Evolutionary conservation across 2,888 invertebrate genomes (phyloP).

Genomic region (Hecatera dysodea): DNA sequence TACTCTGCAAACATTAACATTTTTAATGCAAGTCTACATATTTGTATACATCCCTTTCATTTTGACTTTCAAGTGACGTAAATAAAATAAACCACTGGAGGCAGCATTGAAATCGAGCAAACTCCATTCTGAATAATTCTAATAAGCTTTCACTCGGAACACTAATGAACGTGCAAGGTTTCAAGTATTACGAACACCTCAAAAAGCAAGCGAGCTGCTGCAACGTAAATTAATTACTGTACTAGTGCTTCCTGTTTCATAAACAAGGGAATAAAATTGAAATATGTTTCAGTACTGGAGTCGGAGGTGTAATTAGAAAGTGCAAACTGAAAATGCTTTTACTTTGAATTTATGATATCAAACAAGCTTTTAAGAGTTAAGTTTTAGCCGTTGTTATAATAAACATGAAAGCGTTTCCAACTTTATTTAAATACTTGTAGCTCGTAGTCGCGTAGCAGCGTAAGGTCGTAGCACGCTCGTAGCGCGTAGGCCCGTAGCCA

Average conservation of each 20-base stretch:
- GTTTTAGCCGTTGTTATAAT: neutral
- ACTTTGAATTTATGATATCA: constrained; percentile 1
- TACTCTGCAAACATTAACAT: no score
- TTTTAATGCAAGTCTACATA: no score
- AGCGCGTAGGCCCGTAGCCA: neutral
- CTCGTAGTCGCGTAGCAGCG: neutral
- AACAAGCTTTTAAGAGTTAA: neutral
- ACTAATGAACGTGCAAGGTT: constrained; percentile 6
- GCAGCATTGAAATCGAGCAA: neutral
- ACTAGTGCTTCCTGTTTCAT: constrained; percentile 18
- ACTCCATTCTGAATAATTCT: neutral
- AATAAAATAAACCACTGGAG: neutral
- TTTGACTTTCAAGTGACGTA: neutral
- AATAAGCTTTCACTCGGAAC: constrained; percentile 2
- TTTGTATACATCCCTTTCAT: neutral
- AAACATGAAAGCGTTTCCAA: neutral
- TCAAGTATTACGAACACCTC: neutral
- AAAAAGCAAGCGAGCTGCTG: neutral
- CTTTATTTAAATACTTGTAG: neutral
- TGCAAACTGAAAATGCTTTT: constrained; percentile 6
- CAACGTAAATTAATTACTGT: constrained; percentile 12
- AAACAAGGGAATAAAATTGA: constrained; percentile 4
- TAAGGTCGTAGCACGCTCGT: neutral
- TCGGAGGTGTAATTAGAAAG: neutral
- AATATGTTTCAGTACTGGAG: constrained; percentile 3